Conservation (phyloP, 2,797 vertebrate species). For the Hydrocynus forskahlii region DNA sequence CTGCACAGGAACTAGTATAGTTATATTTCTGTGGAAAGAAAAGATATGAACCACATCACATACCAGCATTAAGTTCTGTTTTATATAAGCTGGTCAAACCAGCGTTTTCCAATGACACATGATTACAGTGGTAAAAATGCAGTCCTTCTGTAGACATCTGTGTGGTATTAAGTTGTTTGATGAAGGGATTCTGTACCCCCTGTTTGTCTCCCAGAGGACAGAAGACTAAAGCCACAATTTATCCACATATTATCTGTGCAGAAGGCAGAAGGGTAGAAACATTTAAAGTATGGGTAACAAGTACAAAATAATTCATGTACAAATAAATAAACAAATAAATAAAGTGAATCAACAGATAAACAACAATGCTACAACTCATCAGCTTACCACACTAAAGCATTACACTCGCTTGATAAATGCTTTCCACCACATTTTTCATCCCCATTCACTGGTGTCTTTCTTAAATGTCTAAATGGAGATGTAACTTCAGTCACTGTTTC, state of each 20-base stretch:
- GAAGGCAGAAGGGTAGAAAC: neutral
- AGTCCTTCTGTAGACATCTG: constrained; percentile 45
- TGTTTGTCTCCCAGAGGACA: constrained; percentile 7
- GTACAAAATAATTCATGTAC: no score
- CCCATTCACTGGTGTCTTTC: no score
- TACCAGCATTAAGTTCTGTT: neutral
- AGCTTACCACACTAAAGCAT: no score
- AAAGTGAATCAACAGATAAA: no score
- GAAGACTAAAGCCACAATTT: constrained; percentile 5
- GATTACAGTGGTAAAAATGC: constrained; percentile 3
- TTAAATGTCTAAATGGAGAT: no score
- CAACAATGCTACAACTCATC: no score
- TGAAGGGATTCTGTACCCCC: constrained; percentile 34
- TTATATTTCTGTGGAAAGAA: neutral
- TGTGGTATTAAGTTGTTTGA: constrained; percentile 39
- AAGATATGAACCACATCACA: neutral
- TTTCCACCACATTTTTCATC: no score
- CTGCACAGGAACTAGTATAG: neutral
- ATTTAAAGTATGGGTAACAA: neutral
- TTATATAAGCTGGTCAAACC: neutral
- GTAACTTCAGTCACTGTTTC: no score
- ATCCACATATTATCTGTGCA: neutral
- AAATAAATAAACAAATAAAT: no score
- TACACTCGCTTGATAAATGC: no score
- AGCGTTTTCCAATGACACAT: neutral